Conservation (phyloP, 2,888 invertebrate genomes). For the Nebria salina region DNA sequence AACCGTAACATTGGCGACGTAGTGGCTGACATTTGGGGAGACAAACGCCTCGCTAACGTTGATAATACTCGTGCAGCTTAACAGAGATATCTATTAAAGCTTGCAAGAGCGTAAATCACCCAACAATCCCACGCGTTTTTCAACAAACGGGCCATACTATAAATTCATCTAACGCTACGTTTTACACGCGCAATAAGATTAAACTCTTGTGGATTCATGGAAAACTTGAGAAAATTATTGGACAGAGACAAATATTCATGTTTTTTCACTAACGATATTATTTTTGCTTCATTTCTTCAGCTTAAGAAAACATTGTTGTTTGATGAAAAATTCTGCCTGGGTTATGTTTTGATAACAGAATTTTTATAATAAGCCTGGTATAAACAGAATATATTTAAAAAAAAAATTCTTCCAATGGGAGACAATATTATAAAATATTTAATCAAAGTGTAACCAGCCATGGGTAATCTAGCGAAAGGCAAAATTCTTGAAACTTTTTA, state of each 20-base stretch:
- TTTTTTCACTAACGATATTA: background rate
- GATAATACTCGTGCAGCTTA: conserved; percentile 45
- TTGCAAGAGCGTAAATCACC: conserved; percentile 43
- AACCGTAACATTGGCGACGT: background rate
- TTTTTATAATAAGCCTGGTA: too few species aligned
- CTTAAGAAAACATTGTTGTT: too few species aligned
- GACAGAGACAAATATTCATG: background rate
- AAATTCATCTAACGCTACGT: conserved; percentile 41
- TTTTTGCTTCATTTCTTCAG: background rate
- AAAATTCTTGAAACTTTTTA: too few species aligned
- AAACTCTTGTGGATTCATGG: conserved; percentile 20
- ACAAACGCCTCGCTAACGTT: conserved; percentile 41
- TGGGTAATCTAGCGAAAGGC: too few species aligned
- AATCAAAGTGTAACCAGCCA: too few species aligned
- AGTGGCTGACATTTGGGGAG: conserved; percentile 21
- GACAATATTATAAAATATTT: too few species aligned
- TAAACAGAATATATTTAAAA: too few species aligned
- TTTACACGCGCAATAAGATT: conserved; percentile 38
- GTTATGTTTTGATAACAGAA: too few species aligned
- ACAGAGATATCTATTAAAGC: conserved; percentile 45
- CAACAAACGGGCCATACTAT: conserved; percentile 20
- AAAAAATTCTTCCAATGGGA: too few species aligned
- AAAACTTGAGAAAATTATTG: background rate
- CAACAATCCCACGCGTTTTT: conserved; percentile 39
- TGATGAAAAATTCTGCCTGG: too few species aligned